These are phyloP conservation scores for Pongo abelii DNA, from an alignment of 2,113 vertebrate genomes.

Conservation along the genomic window DNA sequence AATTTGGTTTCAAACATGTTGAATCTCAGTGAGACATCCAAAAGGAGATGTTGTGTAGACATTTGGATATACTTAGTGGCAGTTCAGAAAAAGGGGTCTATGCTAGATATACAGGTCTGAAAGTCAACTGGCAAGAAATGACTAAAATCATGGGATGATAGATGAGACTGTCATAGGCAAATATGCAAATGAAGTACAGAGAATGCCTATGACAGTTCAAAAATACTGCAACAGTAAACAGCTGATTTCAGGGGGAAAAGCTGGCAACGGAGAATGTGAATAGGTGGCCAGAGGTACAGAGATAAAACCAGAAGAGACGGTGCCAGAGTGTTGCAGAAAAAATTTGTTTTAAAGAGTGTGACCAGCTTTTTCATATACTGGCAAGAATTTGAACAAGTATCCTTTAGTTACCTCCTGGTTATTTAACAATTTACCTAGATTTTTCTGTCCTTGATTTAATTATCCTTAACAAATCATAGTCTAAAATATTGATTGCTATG, in stretches of 20 bases:
- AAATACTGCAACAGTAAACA: background rate
- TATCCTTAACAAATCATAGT: background rate
- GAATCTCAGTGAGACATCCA: background rate
- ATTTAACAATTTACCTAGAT: background rate
- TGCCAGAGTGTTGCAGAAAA: background rate
- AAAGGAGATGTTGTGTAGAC: background rate
- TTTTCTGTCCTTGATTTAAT: background rate
- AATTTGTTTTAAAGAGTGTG: background rate
- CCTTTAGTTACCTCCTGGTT: background rate
- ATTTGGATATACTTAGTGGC: background rate
- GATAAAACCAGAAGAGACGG: background rate
- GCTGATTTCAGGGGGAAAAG: background rate
- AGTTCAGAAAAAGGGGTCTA: background rate
- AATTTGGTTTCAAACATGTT: background rate
- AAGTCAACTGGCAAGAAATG: background rate
- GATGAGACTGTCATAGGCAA: background rate
- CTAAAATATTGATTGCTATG: background rate
- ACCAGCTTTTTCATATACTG: background rate
- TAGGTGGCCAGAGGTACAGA: background rate
- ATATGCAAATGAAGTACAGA: background rate
- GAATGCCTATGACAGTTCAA: background rate
- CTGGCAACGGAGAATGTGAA: background rate
- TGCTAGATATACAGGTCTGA: background rate
- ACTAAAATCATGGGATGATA: background rate
- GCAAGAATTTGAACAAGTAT: background rate